Percentiles rank a stretch among this genome's conserved stretches.
phyloP scores from a whole-genome alignment of 2,797 vertebrate species.

The Mareca penelope region DNA sequence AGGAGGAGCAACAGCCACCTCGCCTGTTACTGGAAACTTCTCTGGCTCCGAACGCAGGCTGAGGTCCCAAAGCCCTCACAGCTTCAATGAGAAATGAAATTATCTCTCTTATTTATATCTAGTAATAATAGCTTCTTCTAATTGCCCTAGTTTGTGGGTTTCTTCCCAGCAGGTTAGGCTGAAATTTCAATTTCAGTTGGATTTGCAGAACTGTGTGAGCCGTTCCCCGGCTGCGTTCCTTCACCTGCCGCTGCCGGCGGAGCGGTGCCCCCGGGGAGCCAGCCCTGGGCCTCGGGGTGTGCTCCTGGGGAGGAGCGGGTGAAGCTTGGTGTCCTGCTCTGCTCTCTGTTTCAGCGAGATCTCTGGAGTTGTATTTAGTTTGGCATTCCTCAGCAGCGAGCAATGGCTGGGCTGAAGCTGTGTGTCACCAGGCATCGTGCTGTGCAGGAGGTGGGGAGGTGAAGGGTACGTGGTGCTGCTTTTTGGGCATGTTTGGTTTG shows the following conservation, averaged over 20 bases:
- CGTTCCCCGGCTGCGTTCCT: background rate
- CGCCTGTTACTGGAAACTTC: constrained; percentile 18
- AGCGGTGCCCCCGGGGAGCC: background rate
- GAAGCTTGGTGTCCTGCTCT: background rate
- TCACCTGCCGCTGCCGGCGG: background rate
- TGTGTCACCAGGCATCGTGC: fast-evolving
- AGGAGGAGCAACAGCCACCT: background rate
- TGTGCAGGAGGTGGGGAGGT: background rate
- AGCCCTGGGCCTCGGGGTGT: background rate
- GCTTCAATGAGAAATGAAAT: constrained; percentile 56
- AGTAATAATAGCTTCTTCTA: constrained; percentile 40
- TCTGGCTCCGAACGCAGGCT: fast-evolving
- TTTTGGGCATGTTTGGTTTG: background rate
- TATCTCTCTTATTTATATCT: constrained; percentile 50
- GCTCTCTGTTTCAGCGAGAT: background rate
- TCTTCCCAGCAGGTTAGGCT: constrained; percentile 39
- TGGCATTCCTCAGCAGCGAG: background rate
- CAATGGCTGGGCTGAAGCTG: background rate
- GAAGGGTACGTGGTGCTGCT: background rate
- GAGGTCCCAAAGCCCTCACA: constrained; percentile 53
- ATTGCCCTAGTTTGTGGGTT: constrained; percentile 47
- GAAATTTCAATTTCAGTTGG: constrained; percentile 49
- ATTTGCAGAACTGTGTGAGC: constrained; percentile 38
- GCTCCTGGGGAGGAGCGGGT: background rate
- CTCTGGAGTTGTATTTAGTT: background rate